phyloP scores from a whole-genome alignment of 1,140 invertebrate genomes.

The Pachyrhynchus sulphureomaculatus region DNA sequence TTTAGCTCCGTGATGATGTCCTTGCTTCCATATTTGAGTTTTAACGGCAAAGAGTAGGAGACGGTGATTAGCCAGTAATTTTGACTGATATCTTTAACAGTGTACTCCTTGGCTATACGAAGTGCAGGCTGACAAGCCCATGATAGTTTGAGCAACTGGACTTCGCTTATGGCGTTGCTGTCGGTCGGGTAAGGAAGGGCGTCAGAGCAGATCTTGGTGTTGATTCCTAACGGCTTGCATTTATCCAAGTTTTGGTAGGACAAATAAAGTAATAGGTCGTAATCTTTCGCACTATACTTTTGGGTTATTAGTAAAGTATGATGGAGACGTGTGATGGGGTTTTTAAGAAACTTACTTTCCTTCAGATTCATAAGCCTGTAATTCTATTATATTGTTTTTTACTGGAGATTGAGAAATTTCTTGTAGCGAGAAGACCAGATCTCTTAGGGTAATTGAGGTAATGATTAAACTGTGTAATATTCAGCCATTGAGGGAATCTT shows the following conservation, averaged over 20 bases:
- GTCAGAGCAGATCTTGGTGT: slow-evolving; percentile 10
- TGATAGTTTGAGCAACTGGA: slow-evolving; percentile 7
- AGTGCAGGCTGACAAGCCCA: slow-evolving; percentile 9
- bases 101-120: slow-evolving; percentile 16
- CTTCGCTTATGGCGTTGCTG: slow-evolving; percentile 14
- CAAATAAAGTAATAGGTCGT: not conserved
- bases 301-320: slow-evolving; percentile 2
- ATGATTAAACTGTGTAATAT: slow-evolving; percentile 26
- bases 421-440: slow-evolving; percentile 9
- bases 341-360: slow-evolving; percentile 20
- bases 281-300: slow-evolving; percentile 14
- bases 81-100: slow-evolving; percentile 14
- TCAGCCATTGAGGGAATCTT: slow-evolving; percentile 9
- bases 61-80: slow-evolving; percentile 25
- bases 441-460: not conserved
- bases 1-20: not conserved
- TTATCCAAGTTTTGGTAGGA: not conserved
- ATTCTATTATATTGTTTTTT: slow-evolving; percentile 29
- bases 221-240: not conserved
- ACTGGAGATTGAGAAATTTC: slow-evolving; percentile 19
- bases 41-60: slow-evolving; percentile 8
- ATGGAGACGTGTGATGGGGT: slow-evolving; percentile 12
- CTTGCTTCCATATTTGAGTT: slow-evolving; percentile 12
- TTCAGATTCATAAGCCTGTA: slow-evolving; percentile 24
- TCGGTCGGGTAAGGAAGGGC: slow-evolving; percentile 19